Conservation (phyloP, 2,888 invertebrate genomes). For the Caenorhabditis afra region DNA sequence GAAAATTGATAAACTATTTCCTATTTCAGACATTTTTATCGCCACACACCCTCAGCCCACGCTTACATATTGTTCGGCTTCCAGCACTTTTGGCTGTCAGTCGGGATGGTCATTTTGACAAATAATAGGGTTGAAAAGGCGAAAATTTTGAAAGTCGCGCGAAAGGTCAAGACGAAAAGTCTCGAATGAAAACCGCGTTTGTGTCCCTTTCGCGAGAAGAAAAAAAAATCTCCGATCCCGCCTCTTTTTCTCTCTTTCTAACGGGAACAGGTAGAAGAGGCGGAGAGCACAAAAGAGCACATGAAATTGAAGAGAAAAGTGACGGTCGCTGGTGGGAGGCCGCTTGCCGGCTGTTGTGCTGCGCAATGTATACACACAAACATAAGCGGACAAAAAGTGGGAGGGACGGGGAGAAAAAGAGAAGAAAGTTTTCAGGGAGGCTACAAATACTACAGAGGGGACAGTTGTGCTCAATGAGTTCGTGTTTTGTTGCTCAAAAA, state of each 20-base stretch:
- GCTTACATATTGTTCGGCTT: conserved; percentile 33
- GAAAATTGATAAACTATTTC: no score
- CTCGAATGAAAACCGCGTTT: background rate
- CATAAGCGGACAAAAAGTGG: conserved; percentile 41
- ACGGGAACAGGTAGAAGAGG: conserved; percentile 32
- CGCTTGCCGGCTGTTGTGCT: conserved; percentile 34
- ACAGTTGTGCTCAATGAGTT: conserved; percentile 23
- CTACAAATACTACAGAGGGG: conserved; percentile 36
- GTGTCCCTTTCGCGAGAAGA: conserved; percentile 3
- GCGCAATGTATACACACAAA: conserved; percentile 53
- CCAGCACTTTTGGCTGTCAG: conserved; percentile 44
- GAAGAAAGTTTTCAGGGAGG: conserved; percentile 22
- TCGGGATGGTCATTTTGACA: conserved; percentile 55
- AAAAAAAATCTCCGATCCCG: conserved; percentile 14
- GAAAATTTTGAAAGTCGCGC: conserved; percentile 44
- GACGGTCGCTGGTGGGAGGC: conserved; percentile 23
- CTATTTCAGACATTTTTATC: background rate
- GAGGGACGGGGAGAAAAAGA: conserved; percentile 19
- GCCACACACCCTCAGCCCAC: background rate
- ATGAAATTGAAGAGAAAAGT: conserved; percentile 28
- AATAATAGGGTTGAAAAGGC: conserved; percentile 40
- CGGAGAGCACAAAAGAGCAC: conserved; percentile 55
- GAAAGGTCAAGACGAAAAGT: conserved; percentile 16
- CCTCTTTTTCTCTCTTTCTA: conserved; percentile 4
- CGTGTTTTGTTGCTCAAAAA: no score